phyloP scores from a whole-genome alignment of 2,888 invertebrate species.

The Magallana nippona region DNA sequence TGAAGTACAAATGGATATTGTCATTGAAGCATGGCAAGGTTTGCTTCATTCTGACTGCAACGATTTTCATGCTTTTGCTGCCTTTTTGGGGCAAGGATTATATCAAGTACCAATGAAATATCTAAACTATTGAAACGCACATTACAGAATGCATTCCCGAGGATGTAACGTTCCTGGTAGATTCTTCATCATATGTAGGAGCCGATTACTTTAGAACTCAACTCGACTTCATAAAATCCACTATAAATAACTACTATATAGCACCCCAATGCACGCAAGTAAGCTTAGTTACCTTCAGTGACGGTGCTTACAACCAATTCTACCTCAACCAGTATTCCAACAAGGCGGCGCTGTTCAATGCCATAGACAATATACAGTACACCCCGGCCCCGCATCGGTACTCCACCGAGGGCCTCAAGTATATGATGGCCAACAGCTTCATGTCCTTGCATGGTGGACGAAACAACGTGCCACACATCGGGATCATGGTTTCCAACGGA shows the following conservation, averaged over 20 bases:
- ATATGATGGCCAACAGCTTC: constrained; percentile 57
- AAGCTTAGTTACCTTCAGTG: constrained; percentile 65
- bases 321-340: constrained; percentile 61
- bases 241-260: constrained; percentile 65
- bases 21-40: background rate
- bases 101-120: background rate
- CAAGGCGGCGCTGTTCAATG: constrained; percentile 53
- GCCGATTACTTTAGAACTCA: constrained; percentile 59
- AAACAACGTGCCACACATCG: constrained; percentile 63
- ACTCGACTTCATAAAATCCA: constrained; percentile 63
- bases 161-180: constrained; percentile 69
- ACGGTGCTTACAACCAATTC: constrained; percentile 64
- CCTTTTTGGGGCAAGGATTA: background rate
- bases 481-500: constrained; percentile 65
- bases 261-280: constrained; percentile 62
- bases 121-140: background rate
- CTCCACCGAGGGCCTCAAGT: constrained; percentile 64
- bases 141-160: constrained; percentile 59
- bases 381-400: constrained; percentile 57
- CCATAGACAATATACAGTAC: constrained; percentile 61
- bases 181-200: constrained; percentile 67
- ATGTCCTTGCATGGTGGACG: constrained; percentile 61
- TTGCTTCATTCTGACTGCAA: background rate
- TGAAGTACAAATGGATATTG: no score
- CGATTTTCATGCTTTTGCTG: background rate